A percentile compares a stretch with the other conserved stretches of the same genome.
These are phyloP conservation scores for Dicentrarchus labrax DNA, from an alignment of 2,113 vertebrate species.

Conservation along the genomic window DNA sequence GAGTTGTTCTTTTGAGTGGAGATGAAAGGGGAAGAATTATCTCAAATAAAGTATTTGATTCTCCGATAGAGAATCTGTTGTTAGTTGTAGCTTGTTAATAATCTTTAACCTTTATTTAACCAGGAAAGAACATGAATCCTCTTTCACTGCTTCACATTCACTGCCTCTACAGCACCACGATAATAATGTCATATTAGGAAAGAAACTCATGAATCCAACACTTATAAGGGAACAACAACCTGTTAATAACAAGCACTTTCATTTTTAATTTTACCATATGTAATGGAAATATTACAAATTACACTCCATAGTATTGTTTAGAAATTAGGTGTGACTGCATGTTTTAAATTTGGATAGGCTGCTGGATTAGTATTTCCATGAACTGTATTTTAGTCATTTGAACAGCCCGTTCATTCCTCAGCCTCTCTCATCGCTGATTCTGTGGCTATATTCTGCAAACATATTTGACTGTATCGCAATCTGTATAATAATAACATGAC, in stretches of 20 bases:
- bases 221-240: not conserved
- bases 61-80: not conserved
- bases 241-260: not conserved
- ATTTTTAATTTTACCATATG: not conserved
- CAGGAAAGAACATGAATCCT: too few species aligned
- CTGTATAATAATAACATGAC: slow-evolving; percentile 57
- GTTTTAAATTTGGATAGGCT: slow-evolving; percentile 61
- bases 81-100: not conserved
- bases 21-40: slow-evolving; percentile 8
- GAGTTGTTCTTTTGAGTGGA: slow-evolving; percentile 20
- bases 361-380: slow-evolving; percentile 65
- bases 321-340: slow-evolving; percentile 15
- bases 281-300: not conserved
- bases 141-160: not conserved
- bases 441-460: slow-evolving; percentile 45
- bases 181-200: not conserved
- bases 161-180: not conserved
- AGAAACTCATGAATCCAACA: not conserved
- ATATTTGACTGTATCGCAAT: slow-evolving; percentile 45
- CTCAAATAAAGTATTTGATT: not conserved
- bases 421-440: slow-evolving; percentile 27
- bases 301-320: slow-evolving; percentile 4
- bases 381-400: slow-evolving; percentile 60
- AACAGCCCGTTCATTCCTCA: slow-evolving; percentile 16
- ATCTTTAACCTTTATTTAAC: not conserved